Percentiles rank a stretch among this genome's conserved stretches.
These are phyloP conservation scores for Amaurobius ferox DNA, from an alignment of 2,888 invertebrate species.

Conservation along the genomic window DNA sequence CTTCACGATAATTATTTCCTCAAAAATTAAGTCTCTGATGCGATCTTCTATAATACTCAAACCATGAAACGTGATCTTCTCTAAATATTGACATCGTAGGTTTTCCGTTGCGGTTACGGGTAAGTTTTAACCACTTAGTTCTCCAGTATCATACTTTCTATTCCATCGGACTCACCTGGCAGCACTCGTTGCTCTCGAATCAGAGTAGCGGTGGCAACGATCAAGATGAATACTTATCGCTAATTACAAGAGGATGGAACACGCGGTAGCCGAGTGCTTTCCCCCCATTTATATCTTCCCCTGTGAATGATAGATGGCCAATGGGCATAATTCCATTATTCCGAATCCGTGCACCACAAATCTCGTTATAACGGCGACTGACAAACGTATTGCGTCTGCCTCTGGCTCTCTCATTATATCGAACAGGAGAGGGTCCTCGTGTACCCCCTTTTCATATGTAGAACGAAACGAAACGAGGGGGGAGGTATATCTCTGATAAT, in stretches of 20 bases:
- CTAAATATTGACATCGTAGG: no score
- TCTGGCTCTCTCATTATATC: constrained; percentile 45
- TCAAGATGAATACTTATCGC: constrained; percentile 14
- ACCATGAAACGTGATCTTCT: no score
- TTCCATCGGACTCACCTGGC: background rate
- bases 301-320: constrained; percentile 64
- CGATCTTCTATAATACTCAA: no score
- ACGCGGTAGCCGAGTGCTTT: background rate
- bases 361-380: constrained; percentile 53
- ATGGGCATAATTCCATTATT: constrained; percentile 71
- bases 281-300: background rate
- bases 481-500: constrained; percentile 54
- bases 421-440: background rate
- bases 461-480: background rate
- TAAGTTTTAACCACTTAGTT: background rate
- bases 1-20: no score
- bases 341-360: constrained; percentile 69
- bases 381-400: constrained; percentile 42
- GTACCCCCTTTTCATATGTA: background rate
- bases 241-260: constrained; percentile 12
- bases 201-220: constrained; percentile 5
- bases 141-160: background rate
- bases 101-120: background rate
- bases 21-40: no score
- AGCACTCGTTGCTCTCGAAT: background rate